These are phyloP conservation scores for Lacerta agilis DNA, from an alignment of 2,797 vertebrate species.

Conservation along the genomic window DNA sequence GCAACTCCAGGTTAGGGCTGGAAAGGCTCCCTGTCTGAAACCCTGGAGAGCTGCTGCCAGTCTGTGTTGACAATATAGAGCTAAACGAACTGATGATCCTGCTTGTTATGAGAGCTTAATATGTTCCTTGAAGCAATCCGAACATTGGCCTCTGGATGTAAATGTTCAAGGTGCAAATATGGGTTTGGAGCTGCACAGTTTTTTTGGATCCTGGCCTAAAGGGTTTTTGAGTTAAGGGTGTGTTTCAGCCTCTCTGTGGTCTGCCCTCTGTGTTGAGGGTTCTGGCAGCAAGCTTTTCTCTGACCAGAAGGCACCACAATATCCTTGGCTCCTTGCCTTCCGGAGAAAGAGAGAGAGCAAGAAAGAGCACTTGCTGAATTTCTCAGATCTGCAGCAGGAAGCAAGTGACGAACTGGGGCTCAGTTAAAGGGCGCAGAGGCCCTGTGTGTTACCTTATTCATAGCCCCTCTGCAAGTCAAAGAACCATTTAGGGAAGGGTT, in stretches of 20 bases:
- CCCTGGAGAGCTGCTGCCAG: too few relatives aligned
- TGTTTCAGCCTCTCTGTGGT: neutral
- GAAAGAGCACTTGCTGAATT: neutral
- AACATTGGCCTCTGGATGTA: neutral
- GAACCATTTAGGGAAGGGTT: too few relatives aligned
- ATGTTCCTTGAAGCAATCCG: neutral
- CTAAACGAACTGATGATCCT: too few relatives aligned
- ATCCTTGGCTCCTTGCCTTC: slow-evolving; percentile 9
- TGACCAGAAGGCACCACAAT: neutral
- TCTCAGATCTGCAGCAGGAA: neutral
- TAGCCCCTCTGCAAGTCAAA: neutral
- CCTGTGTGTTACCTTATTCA: neutral
- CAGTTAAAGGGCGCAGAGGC: neutral
- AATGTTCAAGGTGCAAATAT: neutral
- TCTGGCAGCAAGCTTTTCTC: slow-evolving; percentile 16
- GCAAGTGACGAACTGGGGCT: neutral
- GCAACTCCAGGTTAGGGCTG: too few relatives aligned
- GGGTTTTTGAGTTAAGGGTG: neutral
- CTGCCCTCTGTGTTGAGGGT: slow-evolving; percentile 3
- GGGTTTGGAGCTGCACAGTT: neutral
- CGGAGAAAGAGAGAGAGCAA: neutral
- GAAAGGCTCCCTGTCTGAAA: too few relatives aligned
- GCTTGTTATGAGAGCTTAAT: too few relatives aligned
- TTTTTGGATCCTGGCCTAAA: neutral
- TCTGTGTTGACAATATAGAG: too few relatives aligned